These are phyloP conservation scores for Hypena proboscidalis DNA, from an alignment of 2,888 invertebrate genomes.

Conservation along the genomic window DNA sequence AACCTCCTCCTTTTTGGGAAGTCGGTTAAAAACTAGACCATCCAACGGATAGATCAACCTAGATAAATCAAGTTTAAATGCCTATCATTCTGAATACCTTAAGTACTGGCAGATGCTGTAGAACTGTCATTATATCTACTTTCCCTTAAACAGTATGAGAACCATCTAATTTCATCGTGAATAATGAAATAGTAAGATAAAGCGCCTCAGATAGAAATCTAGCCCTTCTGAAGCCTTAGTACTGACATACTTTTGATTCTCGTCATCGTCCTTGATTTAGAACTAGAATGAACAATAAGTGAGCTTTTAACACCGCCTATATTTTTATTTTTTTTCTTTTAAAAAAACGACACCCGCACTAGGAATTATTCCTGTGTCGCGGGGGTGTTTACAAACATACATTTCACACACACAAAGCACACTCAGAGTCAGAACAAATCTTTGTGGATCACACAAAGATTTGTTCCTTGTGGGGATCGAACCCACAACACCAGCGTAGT, in stretches of 20 bases:
- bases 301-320: too few relatives aligned
- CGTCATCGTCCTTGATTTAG: not conserved
- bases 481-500: too few relatives aligned
- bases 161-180: slow-evolving; percentile 1
- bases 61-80: not conserved
- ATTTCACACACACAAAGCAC: too few relatives aligned
- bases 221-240: not conserved
- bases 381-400: too few relatives aligned
- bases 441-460: too few relatives aligned
- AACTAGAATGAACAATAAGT: not conserved
- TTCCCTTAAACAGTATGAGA: not conserved
- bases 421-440: too few relatives aligned
- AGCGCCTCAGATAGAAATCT: not conserved
- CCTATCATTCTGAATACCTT: not conserved
- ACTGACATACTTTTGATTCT: not conserved
- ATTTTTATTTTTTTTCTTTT: too few relatives aligned
- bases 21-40: too few relatives aligned
- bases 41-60: not conserved
- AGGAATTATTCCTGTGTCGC: too few relatives aligned
- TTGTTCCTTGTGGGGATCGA: too few relatives aligned
- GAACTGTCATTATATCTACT: not conserved
- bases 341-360: too few relatives aligned
- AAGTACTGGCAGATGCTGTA: not conserved
- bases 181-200: slow-evolving; percentile 2
- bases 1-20: too few relatives aligned